These are phyloP conservation scores for Notothenia rossii DNA, from an alignment of 2,113 vertebrate genomes.

Conservation along the genomic window DNA sequence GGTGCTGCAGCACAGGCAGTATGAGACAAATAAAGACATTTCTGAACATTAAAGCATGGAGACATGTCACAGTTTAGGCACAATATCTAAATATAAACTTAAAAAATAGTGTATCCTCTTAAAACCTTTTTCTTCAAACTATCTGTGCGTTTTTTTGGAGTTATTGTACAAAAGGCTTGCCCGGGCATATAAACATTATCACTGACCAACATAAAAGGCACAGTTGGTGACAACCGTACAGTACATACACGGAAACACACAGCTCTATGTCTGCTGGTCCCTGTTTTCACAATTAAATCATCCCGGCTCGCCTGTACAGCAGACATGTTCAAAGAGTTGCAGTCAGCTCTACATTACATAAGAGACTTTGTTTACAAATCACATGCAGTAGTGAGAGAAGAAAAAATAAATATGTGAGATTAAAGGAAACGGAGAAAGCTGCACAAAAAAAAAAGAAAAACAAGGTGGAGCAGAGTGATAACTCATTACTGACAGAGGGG, in stretches of 20 bases:
- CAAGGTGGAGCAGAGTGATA: slow-evolving; percentile 5
- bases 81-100: too few relatives aligned
- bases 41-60: too few relatives aligned
- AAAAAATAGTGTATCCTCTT: too few relatives aligned
- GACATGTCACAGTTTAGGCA: too few relatives aligned
- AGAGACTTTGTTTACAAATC: background rate
- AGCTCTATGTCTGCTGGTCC: background rate
- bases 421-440: slow-evolving; percentile 20
- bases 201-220: background rate
- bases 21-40: too few relatives aligned
- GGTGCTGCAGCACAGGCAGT: too few relatives aligned
- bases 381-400: background rate
- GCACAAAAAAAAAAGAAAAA: background rate
- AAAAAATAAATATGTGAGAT: slow-evolving; percentile 26
- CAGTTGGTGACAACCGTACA: background rate
- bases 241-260: background rate
- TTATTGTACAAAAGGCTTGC: background rate
- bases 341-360: background rate
- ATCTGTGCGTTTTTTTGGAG: background rate
- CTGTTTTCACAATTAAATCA: slow-evolving; percentile 11
- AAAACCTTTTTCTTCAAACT: background rate
- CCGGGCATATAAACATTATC: background rate
- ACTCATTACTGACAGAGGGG: slow-evolving; percentile 18
- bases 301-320: background rate
- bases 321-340: slow-evolving; percentile 15